phyloP scores from a whole-genome alignment of 2,797 vertebrate species.

The Aeoliscus strigatus region DNA sequence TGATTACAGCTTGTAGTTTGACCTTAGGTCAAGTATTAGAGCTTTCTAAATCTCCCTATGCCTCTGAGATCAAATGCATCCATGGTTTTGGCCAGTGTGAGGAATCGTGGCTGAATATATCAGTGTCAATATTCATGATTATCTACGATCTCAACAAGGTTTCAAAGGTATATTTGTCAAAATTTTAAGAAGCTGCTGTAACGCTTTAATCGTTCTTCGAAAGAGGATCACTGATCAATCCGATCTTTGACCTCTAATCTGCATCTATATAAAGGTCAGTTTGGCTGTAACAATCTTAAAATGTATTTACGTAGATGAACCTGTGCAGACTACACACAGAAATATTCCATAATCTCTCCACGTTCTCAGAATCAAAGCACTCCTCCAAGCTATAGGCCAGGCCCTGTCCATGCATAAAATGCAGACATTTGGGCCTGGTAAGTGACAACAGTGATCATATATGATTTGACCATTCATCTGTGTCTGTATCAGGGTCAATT shows the following conservation, averaged over 20 bases:
- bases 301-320: conserved; percentile 5
- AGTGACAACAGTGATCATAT: no score
- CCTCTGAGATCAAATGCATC: conserved; percentile 18
- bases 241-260: conserved; percentile 17
- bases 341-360: no score
- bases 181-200: no score
- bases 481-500: no score
- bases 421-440: no score
- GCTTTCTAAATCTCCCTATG: conserved; percentile 20
- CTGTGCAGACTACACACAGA: not conserved
- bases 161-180: no score
- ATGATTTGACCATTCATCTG: no score
- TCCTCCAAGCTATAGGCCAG: no score
- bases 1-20: conserved; percentile 36
- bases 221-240: conserved; percentile 13
- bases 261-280: conserved; percentile 15
- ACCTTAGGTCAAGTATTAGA: conserved; percentile 32
- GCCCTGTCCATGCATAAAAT: no score
- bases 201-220: conserved; percentile 12
- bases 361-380: no score
- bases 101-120: not conserved
- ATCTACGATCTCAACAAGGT: no score
- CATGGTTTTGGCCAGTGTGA: not conserved
- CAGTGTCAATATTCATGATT: not conserved
- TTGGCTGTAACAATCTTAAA: conserved; percentile 25